phyloP scores from a whole-genome alignment of 2,113 vertebrate species.

The Dipodomys ordii region DNA sequence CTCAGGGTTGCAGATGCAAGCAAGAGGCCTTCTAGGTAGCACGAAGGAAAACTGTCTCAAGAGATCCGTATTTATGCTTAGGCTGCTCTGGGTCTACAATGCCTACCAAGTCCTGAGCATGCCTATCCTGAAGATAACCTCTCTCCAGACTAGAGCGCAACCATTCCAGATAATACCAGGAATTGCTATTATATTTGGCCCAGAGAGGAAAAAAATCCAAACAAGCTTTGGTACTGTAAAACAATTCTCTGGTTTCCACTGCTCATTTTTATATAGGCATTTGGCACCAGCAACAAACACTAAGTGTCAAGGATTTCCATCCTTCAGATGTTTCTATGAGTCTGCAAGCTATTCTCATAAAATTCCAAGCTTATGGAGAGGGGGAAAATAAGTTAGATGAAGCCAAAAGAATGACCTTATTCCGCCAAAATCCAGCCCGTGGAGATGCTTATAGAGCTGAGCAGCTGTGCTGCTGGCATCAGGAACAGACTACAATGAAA shows the following conservation, averaged over 20 bases:
- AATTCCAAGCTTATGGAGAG: conserved; percentile 71
- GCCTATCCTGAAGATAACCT: conserved; percentile 45
- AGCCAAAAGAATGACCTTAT: conserved; percentile 82
- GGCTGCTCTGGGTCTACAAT: conserved; percentile 17
- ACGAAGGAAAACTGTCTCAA: conserved; percentile 40
- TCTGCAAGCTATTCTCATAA: conserved; percentile 55
- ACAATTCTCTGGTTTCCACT: conserved; percentile 38
- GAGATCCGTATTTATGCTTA: conserved; percentile 10
- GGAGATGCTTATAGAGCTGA: conserved; percentile 72
- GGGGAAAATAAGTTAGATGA: conserved; percentile 48
- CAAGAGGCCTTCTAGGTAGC: not conserved
- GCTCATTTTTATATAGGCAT: conserved; percentile 51
- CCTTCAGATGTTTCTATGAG: conserved; percentile 65
- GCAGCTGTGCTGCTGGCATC: conserved; percentile 85
- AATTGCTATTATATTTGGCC: conserved; percentile 53
- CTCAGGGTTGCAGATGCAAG: not conserved
- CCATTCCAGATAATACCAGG: not conserved
- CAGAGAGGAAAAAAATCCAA: not conserved
- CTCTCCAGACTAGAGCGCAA: conserved; percentile 19
- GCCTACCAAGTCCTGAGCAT: not conserved
- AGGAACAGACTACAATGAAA: conserved; percentile 58
- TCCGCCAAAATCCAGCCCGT: conserved; percentile 76
- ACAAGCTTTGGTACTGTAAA: conserved; percentile 61
- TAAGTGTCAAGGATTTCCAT: conserved; percentile 56
- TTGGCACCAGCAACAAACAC: conserved; percentile 28